Evolutionary conservation across 2,888 invertebrate genomes (phyloP).

Genomic region (Plusia festucae): DNA sequence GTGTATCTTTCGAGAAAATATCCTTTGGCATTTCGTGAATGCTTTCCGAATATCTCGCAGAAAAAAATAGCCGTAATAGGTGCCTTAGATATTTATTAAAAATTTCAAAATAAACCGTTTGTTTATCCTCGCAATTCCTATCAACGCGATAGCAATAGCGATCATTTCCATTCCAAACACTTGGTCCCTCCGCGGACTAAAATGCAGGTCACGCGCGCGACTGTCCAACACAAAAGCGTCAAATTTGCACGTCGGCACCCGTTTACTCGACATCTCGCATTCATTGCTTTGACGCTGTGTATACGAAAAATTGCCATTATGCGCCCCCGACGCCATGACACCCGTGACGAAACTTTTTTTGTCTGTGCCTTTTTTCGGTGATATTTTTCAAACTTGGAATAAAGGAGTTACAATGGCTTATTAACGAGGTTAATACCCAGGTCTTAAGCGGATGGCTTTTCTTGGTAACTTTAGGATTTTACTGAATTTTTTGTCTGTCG

Average conservation of each 20-base stretch:
- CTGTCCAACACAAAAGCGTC: constrained; percentile 83
- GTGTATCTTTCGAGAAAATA: too few relatives aligned
- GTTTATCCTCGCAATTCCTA: background rate
- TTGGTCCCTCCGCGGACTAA: constrained; percentile 46
- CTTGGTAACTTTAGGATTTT: background rate
- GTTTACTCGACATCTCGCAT: constrained; percentile 87
- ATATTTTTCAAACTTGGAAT: constrained; percentile 21
- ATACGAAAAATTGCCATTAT: constrained; percentile 88
- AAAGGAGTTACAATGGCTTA: background rate
- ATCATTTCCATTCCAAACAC: constrained; percentile 25
- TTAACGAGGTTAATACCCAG: background rate
- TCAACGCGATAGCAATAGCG: constrained; percentile 11
- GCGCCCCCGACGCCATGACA: constrained; percentile 76
- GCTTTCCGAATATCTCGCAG: too few relatives aligned
- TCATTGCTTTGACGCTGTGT: constrained; percentile 82
- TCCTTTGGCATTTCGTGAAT: too few relatives aligned
- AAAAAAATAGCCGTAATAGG: too few relatives aligned
- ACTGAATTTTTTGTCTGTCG: too few relatives aligned
- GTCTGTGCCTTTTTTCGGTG: constrained; percentile 42
- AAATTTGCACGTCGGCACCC: constrained; percentile 88
- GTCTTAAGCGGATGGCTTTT: background rate
- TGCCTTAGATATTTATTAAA: too few relatives aligned
- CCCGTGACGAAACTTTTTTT: constrained; percentile 58
- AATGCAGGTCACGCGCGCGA: constrained; percentile 83
- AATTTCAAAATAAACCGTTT: background rate